A percentile compares a stretch with the other conserved stretches of the same genome.
These are phyloP conservation scores for Zelostemma sp. DNA, from an alignment of 1,140 invertebrate genomes.

Conservation along the genomic window DNA sequence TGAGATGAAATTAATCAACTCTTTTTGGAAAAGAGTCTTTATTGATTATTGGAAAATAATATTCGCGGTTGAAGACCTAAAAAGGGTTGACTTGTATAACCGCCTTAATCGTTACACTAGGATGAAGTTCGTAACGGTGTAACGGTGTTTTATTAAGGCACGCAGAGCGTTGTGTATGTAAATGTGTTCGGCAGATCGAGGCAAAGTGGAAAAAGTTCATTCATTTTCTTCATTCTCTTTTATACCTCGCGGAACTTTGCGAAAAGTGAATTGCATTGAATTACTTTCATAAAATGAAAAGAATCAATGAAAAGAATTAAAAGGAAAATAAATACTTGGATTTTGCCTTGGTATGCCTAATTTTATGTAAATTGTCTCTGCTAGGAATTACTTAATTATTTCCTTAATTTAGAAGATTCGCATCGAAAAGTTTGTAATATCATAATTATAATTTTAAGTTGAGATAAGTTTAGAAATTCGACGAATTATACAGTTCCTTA, in stretches of 20 bases:
- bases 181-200: constrained; percentile 16
- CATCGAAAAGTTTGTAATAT: too few species aligned
- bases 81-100: constrained; percentile 20
- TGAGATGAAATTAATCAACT: constrained; percentile 6
- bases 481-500: too few species aligned
- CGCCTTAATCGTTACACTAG: constrained; percentile 20
- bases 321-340: too few species aligned
- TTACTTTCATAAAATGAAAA: background rate
- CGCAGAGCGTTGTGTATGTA: constrained; percentile 11
- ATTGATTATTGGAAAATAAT: background rate
- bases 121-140: constrained; percentile 19
- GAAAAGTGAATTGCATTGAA: background rate
- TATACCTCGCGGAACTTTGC: background rate
- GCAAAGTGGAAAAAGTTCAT: constrained; percentile 6
- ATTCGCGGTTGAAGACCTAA: background rate
- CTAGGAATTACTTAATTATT: too few species aligned
- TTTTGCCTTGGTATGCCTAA: too few species aligned
- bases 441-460: too few species aligned
- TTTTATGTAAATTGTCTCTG: too few species aligned
- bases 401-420: too few species aligned
- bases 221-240: constrained; percentile 8
- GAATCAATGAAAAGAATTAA: too few species aligned
- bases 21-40: background rate
- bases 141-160: constrained; percentile 15
- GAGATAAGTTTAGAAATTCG: too few species aligned